phyloP scores from a whole-genome alignment of 2,888 invertebrate genomes.

The Pilophorus perplexus region DNA sequence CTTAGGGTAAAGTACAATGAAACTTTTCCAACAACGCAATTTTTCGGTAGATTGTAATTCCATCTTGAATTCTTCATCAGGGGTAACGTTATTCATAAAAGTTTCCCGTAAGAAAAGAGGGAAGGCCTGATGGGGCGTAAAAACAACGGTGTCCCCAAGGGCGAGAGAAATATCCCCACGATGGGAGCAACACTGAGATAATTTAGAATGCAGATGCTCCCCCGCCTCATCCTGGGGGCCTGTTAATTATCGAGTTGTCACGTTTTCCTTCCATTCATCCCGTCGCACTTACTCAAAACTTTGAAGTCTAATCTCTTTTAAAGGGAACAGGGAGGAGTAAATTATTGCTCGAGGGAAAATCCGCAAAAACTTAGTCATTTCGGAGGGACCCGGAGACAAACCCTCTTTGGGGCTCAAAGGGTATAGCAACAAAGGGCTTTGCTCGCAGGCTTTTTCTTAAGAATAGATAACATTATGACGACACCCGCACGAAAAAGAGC shows the following conservation, averaged over 20 bases:
- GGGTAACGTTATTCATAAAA: background rate
- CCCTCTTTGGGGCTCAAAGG: no score
- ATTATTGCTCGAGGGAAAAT: constrained; percentile 26
- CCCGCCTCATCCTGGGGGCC: background rate
- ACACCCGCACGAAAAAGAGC: no score
- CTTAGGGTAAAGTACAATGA: no score
- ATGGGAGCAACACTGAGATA: constrained; percentile 12
- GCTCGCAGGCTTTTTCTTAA: no score
- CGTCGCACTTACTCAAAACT: constrained; percentile 25
- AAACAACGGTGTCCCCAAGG: constrained; percentile 16
- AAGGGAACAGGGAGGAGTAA: constrained; percentile 6
- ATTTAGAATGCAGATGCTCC: constrained; percentile 3
- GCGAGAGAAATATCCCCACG: no score
- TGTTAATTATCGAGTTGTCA: constrained; percentile 36
- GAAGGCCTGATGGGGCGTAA: background rate
- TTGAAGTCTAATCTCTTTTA: constrained; percentile 34
- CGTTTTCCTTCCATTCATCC: constrained; percentile 26
- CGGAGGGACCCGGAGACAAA: no score
- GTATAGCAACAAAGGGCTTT: no score
- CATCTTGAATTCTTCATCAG: constrained; percentile 6
- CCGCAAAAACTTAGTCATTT: constrained; percentile 31
- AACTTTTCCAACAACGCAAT: background rate
- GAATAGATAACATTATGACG: no score
- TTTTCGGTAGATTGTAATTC: background rate
- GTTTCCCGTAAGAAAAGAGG: background rate